A percentile compares a stretch with the other conserved stretches of the same genome.
Conservation (phyloP, 1,140 invertebrate genomes). For the Nylanderia fulva region DNA sequence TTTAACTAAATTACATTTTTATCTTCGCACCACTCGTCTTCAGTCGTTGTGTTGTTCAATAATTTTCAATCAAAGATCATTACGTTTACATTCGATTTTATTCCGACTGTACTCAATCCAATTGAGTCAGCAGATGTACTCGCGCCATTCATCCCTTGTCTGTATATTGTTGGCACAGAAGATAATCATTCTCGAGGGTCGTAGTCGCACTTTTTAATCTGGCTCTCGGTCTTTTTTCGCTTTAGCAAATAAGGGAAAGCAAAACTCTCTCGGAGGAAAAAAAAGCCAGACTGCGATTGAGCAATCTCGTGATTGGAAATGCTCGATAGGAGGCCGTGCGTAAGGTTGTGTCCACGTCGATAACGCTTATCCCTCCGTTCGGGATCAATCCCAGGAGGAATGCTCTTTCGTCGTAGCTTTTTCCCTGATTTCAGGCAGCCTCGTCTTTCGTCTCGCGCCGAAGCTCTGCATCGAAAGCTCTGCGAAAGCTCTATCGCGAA, state of each 20-base stretch:
- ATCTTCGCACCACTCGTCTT: too few relatives aligned
- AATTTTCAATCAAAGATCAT: slow-evolving; percentile 35
- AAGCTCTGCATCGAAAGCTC: too few relatives aligned
- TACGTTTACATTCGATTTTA: slow-evolving; percentile 23
- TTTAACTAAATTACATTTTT: background rate
- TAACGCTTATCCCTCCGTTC: slow-evolving; percentile 68
- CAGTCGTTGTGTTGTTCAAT: background rate
- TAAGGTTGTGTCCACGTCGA: slow-evolving; percentile 72
- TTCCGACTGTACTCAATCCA: slow-evolving; percentile 33
- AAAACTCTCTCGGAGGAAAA: slow-evolving; percentile 13
- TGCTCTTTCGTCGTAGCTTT: slow-evolving; percentile 76
- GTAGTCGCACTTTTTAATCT: slow-evolving; percentile 69
- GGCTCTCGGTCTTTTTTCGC: slow-evolving; percentile 41
- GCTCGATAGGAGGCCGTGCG: slow-evolving; percentile 70
- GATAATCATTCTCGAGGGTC: slow-evolving; percentile 58
- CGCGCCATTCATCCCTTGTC: slow-evolving; percentile 25
- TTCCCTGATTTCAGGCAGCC: slow-evolving; percentile 63
- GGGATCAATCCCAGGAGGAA: slow-evolving; percentile 71
- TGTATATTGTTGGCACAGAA: slow-evolving; percentile 43
- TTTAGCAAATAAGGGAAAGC: slow-evolving; percentile 68
- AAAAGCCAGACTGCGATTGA: slow-evolving; percentile 79
- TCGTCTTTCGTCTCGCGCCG: background rate
- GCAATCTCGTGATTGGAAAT: slow-evolving; percentile 83
- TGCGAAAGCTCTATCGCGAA: slow-evolving; percentile 1
- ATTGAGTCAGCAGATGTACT: slow-evolving; percentile 42